These are phyloP conservation scores for Lagorchestes hirsutus DNA, from an alignment of 2,797 vertebrate species.

Conservation along the genomic window DNA sequence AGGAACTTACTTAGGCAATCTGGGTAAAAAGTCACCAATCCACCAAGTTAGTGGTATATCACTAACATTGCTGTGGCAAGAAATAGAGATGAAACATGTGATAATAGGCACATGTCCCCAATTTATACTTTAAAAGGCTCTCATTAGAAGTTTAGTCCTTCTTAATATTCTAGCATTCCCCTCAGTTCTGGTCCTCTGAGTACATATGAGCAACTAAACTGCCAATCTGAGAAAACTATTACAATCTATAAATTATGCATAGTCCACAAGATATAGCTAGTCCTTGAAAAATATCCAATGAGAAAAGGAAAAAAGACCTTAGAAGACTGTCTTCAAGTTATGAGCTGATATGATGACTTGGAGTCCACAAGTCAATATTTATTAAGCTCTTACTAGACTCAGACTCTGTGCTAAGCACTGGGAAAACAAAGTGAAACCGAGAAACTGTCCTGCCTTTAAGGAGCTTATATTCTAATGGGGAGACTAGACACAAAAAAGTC, in stretches of 20 bases:
- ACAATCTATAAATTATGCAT: not conserved
- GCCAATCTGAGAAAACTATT: no score
- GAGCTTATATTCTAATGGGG: not conserved
- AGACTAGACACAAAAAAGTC: not conserved
- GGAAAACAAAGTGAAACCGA: not conserved
- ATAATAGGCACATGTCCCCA: not conserved
- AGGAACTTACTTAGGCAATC: not conserved
- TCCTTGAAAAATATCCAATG: not conserved
- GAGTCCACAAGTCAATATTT: not conserved
- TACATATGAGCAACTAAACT: not conserved
- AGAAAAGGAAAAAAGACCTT: not conserved
- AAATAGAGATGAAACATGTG: not conserved
- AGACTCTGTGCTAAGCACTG: not conserved
- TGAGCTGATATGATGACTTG: not conserved
- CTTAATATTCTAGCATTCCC: not conserved
- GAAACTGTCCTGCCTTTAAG: no score
- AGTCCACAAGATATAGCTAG: not conserved
- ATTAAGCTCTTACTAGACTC: not conserved
- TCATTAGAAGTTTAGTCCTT: not conserved
- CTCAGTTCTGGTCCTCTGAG: not conserved
- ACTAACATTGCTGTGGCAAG: not conserved
- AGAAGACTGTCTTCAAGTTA: not conserved
- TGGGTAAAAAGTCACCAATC: not conserved
- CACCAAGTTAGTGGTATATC: not conserved
- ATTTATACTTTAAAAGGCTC: not conserved